Percentiles rank a stretch among this genome's conserved stretches.
phyloP scores from a whole-genome alignment of 2,888 invertebrate genomes.

The Diplazon laetatorius region DNA sequence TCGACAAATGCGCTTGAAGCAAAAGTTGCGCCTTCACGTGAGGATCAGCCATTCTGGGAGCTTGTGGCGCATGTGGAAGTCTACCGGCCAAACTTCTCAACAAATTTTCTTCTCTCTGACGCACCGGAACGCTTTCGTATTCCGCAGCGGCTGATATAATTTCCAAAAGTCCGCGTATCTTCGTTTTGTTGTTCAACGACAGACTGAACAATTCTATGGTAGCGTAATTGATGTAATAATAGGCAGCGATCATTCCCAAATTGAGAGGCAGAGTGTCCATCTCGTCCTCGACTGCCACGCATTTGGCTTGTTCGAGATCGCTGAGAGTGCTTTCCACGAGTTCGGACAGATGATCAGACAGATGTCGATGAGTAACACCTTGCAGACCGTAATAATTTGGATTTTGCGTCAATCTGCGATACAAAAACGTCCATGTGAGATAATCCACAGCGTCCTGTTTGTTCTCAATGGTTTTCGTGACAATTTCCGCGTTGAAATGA shows the following conservation, averaged over 20 bases:
- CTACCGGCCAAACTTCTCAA: conserved; percentile 88
- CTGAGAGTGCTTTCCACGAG: conserved; percentile 97
- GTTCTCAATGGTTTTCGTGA: conserved; percentile 99
- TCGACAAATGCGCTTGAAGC: conserved; percentile 97
- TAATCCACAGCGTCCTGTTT: conserved; percentile 99
- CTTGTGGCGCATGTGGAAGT: conserved; percentile 84
- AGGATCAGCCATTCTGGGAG: conserved; percentile 88
- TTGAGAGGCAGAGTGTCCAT: conserved; percentile 98
- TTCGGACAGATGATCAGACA: conserved; percentile 99
- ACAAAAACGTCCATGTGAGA: conserved; percentile 99
- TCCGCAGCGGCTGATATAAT: conserved; percentile 99
- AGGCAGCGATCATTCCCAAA: conserved; percentile 99
- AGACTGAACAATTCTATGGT: conserved; percentile 99
- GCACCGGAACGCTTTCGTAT: conserved; percentile 95
- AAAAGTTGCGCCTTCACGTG: conserved; percentile 98
- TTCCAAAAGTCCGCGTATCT: conserved; percentile 97
- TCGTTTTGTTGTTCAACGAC: conserved; percentile 98
- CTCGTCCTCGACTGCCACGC: conserved; percentile 98
- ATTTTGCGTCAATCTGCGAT: conserved; percentile 98
- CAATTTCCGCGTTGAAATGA: conserved; percentile 99
- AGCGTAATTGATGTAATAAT: conserved; percentile 99
- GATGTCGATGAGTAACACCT: conserved; percentile 97
- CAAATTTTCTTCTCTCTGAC: conserved; percentile 97
- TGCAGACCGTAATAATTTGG: conserved; percentile 99
- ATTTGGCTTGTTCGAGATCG: conserved; percentile 97